phyloP scores from a whole-genome alignment of 2,113 vertebrate genomes.

The Stictonetta naevosa region DNA sequence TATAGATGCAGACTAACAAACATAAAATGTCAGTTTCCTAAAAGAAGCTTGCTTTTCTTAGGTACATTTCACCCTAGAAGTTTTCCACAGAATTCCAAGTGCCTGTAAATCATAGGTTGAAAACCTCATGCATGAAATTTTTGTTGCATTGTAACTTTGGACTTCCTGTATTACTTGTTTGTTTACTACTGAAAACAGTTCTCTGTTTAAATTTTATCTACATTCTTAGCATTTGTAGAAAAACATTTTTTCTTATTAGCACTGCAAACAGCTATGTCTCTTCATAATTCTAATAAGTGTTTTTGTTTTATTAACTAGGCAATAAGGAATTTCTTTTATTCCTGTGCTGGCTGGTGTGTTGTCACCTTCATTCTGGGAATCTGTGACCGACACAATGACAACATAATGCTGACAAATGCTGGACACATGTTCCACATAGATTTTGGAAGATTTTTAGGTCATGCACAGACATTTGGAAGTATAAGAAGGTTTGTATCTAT shows the following conservation, averaged over 20 bases:
- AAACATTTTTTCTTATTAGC: not conserved
- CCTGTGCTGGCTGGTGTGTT: slow-evolving; percentile 81
- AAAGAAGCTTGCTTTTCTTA: not conserved
- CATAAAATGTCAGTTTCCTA: not conserved
- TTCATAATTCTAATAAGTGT: not conserved
- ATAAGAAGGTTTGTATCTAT: slow-evolving; percentile 76
- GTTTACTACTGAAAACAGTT: not conserved
- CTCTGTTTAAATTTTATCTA: not conserved
- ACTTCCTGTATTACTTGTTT: not conserved
- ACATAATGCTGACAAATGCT: slow-evolving; percentile 77
- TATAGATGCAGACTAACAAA: not conserved
- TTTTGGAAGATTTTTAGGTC: slow-evolving; percentile 81
- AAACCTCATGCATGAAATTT: not conserved
- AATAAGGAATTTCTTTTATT: slow-evolving; percentile 77
- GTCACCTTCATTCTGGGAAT: slow-evolving; percentile 81
- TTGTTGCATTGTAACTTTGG: not conserved
- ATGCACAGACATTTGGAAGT: slow-evolving; percentile 79
- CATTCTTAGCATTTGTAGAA: not conserved
- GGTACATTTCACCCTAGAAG: fast-evolving
- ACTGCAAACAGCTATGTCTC: not conserved
- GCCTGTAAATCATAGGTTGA: not conserved
- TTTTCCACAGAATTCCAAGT: not conserved
- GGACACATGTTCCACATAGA: slow-evolving; percentile 83
- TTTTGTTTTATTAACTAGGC: slow-evolving; percentile 57
- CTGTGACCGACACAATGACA: slow-evolving; percentile 82